A percentile compares a stretch with the other conserved stretches of the same genome.
phyloP scores from a whole-genome alignment of 2,113 vertebrate species.

The Columba janthina region DNA sequence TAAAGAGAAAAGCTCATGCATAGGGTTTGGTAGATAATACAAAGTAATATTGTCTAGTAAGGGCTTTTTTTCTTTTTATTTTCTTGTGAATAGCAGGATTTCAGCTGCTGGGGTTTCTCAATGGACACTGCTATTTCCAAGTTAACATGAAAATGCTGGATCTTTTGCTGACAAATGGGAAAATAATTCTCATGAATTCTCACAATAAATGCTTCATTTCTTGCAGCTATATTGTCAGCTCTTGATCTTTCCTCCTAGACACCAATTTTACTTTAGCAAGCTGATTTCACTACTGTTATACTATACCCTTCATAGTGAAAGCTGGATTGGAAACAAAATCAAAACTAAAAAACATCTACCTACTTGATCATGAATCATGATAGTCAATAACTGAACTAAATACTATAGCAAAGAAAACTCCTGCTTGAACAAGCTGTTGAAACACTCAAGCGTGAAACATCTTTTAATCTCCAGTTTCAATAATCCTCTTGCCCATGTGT shows the following conservation, averaged over 20 bases:
- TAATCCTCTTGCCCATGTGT: not conserved
- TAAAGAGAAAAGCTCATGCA: conserved; percentile 32
- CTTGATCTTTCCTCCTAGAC: not conserved
- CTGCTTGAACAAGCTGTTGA: not conserved
- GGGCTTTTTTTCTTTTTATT: conserved; percentile 17
- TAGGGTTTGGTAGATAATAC: conserved; percentile 18
- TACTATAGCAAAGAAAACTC: not conserved
- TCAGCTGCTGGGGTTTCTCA: conserved; percentile 58
- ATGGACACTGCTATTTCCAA: conserved; percentile 38
- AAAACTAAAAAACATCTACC: not conserved
- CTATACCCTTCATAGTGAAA: not conserved
- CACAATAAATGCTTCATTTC: conserved; percentile 18
- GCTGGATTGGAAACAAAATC: not conserved
- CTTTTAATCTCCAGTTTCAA: not conserved
- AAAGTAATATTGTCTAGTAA: conserved; percentile 38
- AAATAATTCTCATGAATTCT: conserved; percentile 47
- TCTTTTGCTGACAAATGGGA: conserved; percentile 41
- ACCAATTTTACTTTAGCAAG: not conserved
- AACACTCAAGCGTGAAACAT: not conserved
- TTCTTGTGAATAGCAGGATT: conserved; percentile 56
- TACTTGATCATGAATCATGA: not conserved
- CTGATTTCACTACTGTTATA: not conserved
- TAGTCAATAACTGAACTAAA: not conserved
- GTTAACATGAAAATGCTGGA: conserved; percentile 18
- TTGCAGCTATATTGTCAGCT: not conserved